Conservation (phyloP, 2,113 vertebrate genomes). For the Barnardius zonarius region DNA sequence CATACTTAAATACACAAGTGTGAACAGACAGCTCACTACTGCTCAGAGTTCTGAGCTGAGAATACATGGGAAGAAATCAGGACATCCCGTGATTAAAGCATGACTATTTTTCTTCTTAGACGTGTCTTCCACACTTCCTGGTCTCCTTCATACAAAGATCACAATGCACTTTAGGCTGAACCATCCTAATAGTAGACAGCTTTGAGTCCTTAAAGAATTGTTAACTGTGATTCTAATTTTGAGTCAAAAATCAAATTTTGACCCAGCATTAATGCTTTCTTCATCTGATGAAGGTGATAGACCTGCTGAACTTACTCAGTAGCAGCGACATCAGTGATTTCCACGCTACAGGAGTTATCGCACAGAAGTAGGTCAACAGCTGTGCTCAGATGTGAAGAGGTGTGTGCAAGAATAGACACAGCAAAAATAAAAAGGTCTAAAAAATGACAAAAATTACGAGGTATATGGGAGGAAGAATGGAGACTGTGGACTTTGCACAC, state of each 20-base stretch:
- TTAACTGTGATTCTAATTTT: neutral
- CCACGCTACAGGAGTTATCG: neutral
- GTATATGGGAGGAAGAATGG: slow-evolving; percentile 8
- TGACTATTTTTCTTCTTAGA: neutral
- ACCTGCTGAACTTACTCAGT: neutral
- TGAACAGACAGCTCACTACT: neutral
- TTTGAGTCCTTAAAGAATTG: neutral
- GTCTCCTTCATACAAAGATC: neutral
- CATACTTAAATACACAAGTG: neutral
- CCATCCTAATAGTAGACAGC: neutral
- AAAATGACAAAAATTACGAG: neutral
- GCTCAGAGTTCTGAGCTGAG: neutral
- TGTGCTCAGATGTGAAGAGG: slow-evolving; percentile 24
- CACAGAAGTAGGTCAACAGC: slow-evolving; percentile 50
- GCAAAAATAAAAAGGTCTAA: slow-evolving; percentile 17
- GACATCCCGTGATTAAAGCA: neutral
- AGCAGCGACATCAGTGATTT: neutral
- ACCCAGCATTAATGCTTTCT: neutral
- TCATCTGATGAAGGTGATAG: neutral
- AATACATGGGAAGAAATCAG: neutral
- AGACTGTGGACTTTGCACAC: neutral
- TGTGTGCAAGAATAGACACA: slow-evolving; percentile 18
- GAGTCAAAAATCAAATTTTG: neutral
- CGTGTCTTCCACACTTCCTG: neutral
- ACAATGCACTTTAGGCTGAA: neutral